Evolutionary conservation across 2,113 vertebrate genomes (phyloP).

Genomic region (Eudyptes chrysolophus): DNA sequence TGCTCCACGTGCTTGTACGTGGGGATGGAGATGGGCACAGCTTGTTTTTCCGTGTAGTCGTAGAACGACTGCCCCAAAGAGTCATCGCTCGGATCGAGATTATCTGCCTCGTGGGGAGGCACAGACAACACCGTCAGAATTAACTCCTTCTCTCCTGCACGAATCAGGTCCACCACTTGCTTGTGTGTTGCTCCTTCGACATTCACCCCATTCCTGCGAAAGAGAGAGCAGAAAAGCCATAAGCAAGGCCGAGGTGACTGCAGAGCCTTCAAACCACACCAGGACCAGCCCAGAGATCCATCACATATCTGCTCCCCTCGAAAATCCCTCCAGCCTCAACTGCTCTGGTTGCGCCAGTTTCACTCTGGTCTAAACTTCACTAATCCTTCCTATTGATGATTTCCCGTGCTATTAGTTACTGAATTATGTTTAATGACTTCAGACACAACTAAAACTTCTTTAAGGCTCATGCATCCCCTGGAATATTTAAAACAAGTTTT

Average conservation of each 20-base stretch:
- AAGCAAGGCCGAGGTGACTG: neutral
- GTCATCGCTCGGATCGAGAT: conserved; percentile 90
- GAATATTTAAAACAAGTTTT: neutral
- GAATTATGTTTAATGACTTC: neutral
- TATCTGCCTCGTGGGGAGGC: conserved; percentile 90
- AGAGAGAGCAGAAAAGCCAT: conserved; percentile 3
- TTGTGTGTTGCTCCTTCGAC: conserved; percentile 97
- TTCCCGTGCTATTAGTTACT: neutral
- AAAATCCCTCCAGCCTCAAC: neutral
- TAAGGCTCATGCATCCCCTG: accelerated
- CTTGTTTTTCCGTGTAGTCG: conserved; percentile 96
- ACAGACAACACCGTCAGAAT: conserved; percentile 92
- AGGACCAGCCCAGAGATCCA: neutral
- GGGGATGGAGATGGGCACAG: conserved; percentile 96
- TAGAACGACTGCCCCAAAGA: conserved; percentile 88
- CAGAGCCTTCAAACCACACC: neutral
- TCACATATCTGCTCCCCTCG: accelerated
- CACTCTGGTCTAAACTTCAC: neutral
- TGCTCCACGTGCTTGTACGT: conserved; percentile 98
- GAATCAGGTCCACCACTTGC: conserved; percentile 98
- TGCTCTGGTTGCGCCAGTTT: neutral
- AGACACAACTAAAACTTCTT: neutral
- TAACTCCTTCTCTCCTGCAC: conserved; percentile 92
- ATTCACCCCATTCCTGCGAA: conserved; percentile 88
- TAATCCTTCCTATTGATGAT: accelerated